These are phyloP conservation scores for Pseudomugil tenellus DNA, from an alignment of 2,797 vertebrate species.

Conservation along the genomic window DNA sequence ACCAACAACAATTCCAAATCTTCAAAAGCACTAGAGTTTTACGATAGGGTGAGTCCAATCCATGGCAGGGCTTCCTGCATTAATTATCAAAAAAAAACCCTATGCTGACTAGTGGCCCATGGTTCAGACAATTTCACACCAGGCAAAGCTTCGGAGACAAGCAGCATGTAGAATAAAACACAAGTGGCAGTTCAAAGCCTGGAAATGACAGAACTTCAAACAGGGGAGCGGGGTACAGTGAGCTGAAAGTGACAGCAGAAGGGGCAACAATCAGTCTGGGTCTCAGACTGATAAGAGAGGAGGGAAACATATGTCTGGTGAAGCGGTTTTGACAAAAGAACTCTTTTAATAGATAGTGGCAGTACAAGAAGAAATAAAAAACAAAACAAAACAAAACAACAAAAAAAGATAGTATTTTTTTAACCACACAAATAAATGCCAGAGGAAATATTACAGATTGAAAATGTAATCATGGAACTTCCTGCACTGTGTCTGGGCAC, in stretches of 20 bases:
- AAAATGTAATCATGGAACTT: slow-evolving; percentile 42
- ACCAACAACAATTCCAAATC: slow-evolving; percentile 39
- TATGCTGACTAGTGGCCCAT: slow-evolving; percentile 48
- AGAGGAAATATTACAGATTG: slow-evolving; percentile 33
- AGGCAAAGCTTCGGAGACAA: slow-evolving; percentile 53
- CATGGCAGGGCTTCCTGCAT: slow-evolving; percentile 24
- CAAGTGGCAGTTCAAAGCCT: slow-evolving; percentile 80
- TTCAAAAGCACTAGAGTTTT: slow-evolving; percentile 28
- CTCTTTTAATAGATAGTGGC: slow-evolving; percentile 52
- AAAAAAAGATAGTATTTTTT: not conserved
- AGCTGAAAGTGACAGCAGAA: slow-evolving; percentile 71
- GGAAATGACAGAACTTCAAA: slow-evolving; percentile 74
- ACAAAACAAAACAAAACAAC: slow-evolving; percentile 22
- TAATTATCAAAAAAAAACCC: slow-evolving; percentile 15
- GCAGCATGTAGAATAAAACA: slow-evolving; percentile 63
- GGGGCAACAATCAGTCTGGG: slow-evolving; percentile 45
- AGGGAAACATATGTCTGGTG: slow-evolving; percentile 10
- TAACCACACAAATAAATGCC: slow-evolving; percentile 16
- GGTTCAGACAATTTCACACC: slow-evolving; percentile 65
- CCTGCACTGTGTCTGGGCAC: slow-evolving; percentile 22
- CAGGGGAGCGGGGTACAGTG: slow-evolving; percentile 53
- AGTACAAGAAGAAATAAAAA: slow-evolving; percentile 42
- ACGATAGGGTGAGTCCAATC: slow-evolving; percentile 14
- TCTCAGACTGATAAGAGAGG: slow-evolving; percentile 36
- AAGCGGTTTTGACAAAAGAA: slow-evolving; percentile 48